These are phyloP conservation scores for Polia nebulosa DNA, from an alignment of 2,888 invertebrate genomes.

Conservation along the genomic window DNA sequence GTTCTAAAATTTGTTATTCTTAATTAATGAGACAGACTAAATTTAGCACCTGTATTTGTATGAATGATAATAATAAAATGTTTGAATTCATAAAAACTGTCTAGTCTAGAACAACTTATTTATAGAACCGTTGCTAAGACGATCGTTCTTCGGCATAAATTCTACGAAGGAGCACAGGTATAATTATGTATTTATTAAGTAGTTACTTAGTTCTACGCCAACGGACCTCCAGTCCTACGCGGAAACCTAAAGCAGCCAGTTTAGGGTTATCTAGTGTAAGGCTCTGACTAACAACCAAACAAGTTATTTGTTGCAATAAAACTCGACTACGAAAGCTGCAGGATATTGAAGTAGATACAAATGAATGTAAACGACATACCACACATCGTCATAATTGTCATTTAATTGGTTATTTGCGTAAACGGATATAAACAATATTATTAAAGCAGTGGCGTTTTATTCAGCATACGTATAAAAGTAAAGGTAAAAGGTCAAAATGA, in stretches of 20 bases:
- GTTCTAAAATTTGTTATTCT: neutral
- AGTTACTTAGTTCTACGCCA: constrained; percentile 15
- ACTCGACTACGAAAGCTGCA: constrained; percentile 37
- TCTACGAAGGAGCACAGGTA: constrained; percentile 13
- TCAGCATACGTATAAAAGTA: constrained; percentile 55
- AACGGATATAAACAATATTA: constrained; percentile 68
- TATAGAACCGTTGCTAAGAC: constrained; percentile 29
- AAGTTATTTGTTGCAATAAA: constrained; percentile 32
- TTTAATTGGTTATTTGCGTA: constrained; percentile 70
- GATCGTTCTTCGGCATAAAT: constrained; percentile 13
- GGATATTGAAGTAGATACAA: constrained; percentile 41
- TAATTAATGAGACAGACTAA: neutral
- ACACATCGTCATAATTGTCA: constrained; percentile 32
- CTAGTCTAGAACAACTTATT: constrained; percentile 13
- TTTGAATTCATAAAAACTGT: neutral
- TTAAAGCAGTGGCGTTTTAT: constrained; percentile 68
- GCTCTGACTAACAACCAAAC: constrained; percentile 12
- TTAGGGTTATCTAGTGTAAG: constrained; percentile 24
- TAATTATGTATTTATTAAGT: constrained; percentile 22
- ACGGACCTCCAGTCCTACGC: constrained; percentile 8
- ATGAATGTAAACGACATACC: constrained; percentile 29
- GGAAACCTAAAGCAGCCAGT: constrained; percentile 26
- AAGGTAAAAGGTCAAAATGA: constrained; percentile 67
- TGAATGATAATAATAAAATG: neutral
- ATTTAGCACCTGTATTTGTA: neutral